Evolutionary conservation across 1,140 invertebrate genomes (phyloP).

Genomic region (Drosophila baimaii): DNA sequence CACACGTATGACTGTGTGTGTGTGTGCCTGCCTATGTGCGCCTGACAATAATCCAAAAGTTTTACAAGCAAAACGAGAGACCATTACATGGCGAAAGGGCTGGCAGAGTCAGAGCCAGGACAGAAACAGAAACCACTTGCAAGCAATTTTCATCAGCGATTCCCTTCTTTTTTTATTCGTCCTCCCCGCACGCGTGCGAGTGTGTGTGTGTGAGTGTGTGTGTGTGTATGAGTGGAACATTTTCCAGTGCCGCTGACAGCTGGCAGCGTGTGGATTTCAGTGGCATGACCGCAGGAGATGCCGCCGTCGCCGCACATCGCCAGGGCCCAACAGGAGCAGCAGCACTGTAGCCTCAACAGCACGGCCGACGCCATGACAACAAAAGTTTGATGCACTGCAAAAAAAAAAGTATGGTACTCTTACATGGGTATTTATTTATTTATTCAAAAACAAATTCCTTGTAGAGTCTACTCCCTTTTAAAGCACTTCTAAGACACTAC

Average conservation of each 20-base stretch:
- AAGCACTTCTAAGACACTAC: no score
- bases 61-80: slow-evolving; percentile 81
- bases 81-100: slow-evolving; percentile 69
- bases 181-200: background rate
- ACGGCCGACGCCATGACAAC: slow-evolving; percentile 49
- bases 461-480: no score
- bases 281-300: slow-evolving; percentile 54
- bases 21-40: slow-evolving; percentile 42
- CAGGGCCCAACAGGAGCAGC: slow-evolving; percentile 7
- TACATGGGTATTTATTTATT: no score
- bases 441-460: no score
- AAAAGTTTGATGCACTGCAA: slow-evolving; percentile 25
- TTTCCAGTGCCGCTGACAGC: slow-evolving; percentile 69
- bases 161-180: slow-evolving; percentile 36
- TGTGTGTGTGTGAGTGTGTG: slow-evolving; percentile 8
- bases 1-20: slow-evolving; percentile 19
- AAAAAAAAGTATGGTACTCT: slow-evolving; percentile 2
- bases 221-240: slow-evolving; percentile 38
- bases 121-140: slow-evolving; percentile 81
- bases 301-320: slow-evolving; percentile 29
- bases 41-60: slow-evolving; percentile 82
- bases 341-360: slow-evolving; percentile 9
- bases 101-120: slow-evolving; percentile 53
- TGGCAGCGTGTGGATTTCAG: slow-evolving; percentile 64
- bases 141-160: slow-evolving; percentile 80